A percentile compares a stretch with the other conserved stretches of the same genome.
These are phyloP conservation scores for Panagrolaimus sp. DNA, from an alignment of 1,140 invertebrate genomes.

Conservation along the genomic window DNA sequence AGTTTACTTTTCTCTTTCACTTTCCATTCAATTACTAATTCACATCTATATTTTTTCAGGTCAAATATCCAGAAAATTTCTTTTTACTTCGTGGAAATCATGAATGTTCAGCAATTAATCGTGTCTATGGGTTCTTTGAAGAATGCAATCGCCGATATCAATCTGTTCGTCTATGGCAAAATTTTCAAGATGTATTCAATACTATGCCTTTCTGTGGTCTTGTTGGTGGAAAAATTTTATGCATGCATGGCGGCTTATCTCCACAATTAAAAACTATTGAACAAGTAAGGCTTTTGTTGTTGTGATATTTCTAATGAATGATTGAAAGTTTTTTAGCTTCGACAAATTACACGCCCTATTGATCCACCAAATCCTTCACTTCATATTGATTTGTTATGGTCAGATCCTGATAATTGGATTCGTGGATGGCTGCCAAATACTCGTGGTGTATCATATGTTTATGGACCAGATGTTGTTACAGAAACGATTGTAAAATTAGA, in stretches of 20 bases:
- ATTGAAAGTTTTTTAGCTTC: constrained; percentile 63
- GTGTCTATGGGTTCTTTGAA: constrained; percentile 65
- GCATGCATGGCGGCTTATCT: constrained; percentile 86
- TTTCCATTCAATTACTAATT: neutral
- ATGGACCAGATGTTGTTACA: constrained; percentile 39
- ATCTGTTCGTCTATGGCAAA: constrained; percentile 20
- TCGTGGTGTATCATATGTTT: constrained; percentile 61
- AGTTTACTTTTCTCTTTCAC: neutral
- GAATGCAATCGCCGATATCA: constrained; percentile 61
- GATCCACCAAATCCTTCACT: constrained; percentile 65
- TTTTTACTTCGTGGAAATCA: constrained; percentile 68
- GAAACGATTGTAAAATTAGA: constrained; percentile 31
- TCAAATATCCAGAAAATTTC: constrained; percentile 66
- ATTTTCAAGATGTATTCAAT: constrained; percentile 51
- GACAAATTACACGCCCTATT: constrained; percentile 63
- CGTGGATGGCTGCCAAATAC: constrained; percentile 64
- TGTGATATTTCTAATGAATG: constrained; percentile 62
- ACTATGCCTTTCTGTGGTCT: constrained; percentile 67
- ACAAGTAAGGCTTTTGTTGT: constrained; percentile 65
- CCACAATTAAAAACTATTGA: constrained; percentile 79
- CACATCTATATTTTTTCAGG: constrained; percentile 64
- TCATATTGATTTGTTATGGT: constrained; percentile 65
- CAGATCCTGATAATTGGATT: constrained; percentile 68
- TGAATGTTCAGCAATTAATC: constrained; percentile 67
- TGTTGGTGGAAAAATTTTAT: constrained; percentile 77